A percentile compares a stretch with the other conserved stretches of the same genome.
Conservation (phyloP, 2,113 vertebrate genomes). For the Dryoscopus gambensis region DNA sequence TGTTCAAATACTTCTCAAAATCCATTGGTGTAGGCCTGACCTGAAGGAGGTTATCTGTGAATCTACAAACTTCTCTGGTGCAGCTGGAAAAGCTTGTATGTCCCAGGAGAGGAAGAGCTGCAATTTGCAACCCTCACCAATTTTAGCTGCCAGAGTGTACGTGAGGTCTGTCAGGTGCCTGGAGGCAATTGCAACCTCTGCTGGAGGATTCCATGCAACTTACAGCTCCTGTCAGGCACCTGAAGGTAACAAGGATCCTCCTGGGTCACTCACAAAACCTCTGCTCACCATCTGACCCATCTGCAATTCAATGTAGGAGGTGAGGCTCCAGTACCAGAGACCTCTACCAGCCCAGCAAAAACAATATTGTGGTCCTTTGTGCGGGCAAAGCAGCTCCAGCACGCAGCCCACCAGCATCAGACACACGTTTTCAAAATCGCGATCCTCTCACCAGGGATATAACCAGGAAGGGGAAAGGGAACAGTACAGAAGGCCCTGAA, state of each 20-base stretch:
- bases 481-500: background rate
- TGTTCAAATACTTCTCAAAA: background rate
- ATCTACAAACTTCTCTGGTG: background rate
- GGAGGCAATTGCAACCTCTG: constrained; percentile 52
- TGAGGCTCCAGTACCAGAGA: background rate
- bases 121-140: background rate
- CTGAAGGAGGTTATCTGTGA: constrained; percentile 1
- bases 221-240: background rate
- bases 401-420: background rate
- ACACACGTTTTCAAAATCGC: accelerated
- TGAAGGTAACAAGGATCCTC: background rate
- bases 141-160: constrained; percentile 11
- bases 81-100: constrained; percentile 41
- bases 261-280: background rate
- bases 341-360: background rate
- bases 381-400: background rate
- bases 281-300: background rate
- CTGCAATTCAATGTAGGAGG: background rate
- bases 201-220: constrained; percentile 29
- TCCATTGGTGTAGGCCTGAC: background rate
- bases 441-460: accelerated
- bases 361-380: accelerated
- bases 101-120: constrained; percentile 11
- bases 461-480: background rate
- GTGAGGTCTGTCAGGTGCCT: constrained; percentile 50